phyloP scores from a whole-genome alignment of 1,140 invertebrate species.

The Pissodes strobi region DNA sequence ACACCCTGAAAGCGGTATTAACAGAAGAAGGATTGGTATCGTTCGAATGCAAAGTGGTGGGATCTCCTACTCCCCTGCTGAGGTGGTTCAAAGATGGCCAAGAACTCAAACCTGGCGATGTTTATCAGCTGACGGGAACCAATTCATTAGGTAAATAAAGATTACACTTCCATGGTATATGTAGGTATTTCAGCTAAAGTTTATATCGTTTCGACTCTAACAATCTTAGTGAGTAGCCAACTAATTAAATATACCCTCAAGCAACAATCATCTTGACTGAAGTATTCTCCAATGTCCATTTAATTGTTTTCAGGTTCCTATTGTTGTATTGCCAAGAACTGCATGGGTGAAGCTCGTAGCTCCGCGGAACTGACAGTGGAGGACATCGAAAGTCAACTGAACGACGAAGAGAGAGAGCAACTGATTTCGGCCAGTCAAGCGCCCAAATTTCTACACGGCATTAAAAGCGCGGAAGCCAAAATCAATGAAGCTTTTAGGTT shows the following conservation, averaged over 20 bases:
- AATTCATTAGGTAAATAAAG: constrained; percentile 60
- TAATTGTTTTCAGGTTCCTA: constrained; percentile 74
- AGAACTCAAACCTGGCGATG: constrained; percentile 88
- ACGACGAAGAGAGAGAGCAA: constrained; percentile 80
- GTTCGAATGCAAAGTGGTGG: constrained; percentile 91
- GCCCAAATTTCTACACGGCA: constrained; percentile 77
- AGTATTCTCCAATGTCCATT: too few species aligned
- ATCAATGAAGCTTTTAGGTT: constrained; percentile 82
- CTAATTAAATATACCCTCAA: too few species aligned
- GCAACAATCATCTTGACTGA: too few species aligned
- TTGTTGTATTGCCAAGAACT: constrained; percentile 87
- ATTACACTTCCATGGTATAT: too few species aligned
- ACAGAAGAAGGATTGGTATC: constrained; percentile 90
- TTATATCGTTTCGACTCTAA: too few species aligned
- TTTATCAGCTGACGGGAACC: constrained; percentile 87
- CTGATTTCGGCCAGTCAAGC: constrained; percentile 77
- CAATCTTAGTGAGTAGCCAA: too few species aligned
- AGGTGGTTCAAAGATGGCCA: constrained; percentile 91
- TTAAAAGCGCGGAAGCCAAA: constrained; percentile 80
- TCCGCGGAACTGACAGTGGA: constrained; percentile 85
- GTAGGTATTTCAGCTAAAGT: too few species aligned
- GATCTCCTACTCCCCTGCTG: constrained; percentile 82
- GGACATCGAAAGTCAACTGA: constrained; percentile 87
- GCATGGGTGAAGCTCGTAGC: constrained; percentile 88
- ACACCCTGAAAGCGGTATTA: constrained; percentile 82